Evolutionary conservation across 2,888 invertebrate species (phyloP).

Genomic region (Pardosa pseudoannulata): DNA sequence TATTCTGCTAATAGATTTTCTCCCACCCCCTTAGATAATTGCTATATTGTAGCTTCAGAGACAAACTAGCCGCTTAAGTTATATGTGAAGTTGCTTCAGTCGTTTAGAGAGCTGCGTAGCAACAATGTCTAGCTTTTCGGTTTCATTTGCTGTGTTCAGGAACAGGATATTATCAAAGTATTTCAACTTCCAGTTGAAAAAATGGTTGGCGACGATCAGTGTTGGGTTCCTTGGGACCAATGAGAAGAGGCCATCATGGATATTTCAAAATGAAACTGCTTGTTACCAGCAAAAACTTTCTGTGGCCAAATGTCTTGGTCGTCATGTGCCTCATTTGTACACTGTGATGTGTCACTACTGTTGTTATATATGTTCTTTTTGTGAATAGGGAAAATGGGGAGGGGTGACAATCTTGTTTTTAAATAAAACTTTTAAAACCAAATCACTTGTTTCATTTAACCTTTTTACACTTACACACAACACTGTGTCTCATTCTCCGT

Average conservation of each 20-base stretch:
- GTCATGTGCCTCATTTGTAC: constrained; percentile 72
- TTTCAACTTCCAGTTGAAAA: constrained; percentile 53
- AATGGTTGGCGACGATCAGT: constrained; percentile 30
- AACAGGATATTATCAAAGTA: constrained; percentile 51
- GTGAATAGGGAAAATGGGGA: constrained; percentile 53
- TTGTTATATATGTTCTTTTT: constrained; percentile 70
- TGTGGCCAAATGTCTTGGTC: constrained; percentile 68
- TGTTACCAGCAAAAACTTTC: constrained; percentile 59
- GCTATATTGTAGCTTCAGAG: constrained; percentile 8
- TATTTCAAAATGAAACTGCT: constrained; percentile 43
- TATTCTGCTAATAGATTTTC: not conserved
- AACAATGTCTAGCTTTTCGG: constrained; percentile 41
- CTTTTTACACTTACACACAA: too few species aligned
- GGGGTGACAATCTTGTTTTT: constrained; percentile 70
- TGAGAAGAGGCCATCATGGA: constrained; percentile 23
- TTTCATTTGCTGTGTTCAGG: constrained; percentile 44
- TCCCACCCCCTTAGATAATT: not conserved
- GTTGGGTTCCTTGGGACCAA: constrained; percentile 39
- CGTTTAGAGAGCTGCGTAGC: constrained; percentile 37
- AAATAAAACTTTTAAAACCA: constrained; percentile 51
- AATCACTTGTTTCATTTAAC: not conserved
- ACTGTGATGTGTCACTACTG: constrained; percentile 71
- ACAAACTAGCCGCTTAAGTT: constrained; percentile 46
- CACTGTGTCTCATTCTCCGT: too few species aligned
- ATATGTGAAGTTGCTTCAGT: constrained; percentile 25